phyloP scores from a whole-genome alignment of 2,797 vertebrate species.

The Gymnothorax javanicus region DNA sequence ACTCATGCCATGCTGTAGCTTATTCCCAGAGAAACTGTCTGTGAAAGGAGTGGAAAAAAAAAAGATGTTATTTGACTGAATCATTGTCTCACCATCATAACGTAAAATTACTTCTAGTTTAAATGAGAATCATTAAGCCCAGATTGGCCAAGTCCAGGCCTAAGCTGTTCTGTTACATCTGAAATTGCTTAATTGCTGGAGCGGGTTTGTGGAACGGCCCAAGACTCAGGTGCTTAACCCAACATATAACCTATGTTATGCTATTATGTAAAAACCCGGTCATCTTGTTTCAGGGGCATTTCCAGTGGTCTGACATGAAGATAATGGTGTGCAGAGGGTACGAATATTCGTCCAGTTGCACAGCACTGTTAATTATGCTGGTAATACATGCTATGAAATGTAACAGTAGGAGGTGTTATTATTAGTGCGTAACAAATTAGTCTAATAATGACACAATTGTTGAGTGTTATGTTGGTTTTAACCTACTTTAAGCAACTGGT shows the following conservation, averaged over 20 bases:
- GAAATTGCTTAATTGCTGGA: no score
- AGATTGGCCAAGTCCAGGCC: no score
- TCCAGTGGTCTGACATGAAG: not conserved
- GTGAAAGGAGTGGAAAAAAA: not conserved
- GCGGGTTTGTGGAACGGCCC: no score
- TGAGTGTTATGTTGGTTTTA: slow-evolving; percentile 59
- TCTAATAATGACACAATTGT: no score
- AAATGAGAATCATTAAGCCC: no score
- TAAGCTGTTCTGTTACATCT: no score
- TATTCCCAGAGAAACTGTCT: not conserved
- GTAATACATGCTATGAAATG: not conserved
- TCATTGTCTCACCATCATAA: slow-evolving; percentile 36
- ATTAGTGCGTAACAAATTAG: not conserved
- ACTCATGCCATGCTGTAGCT: not conserved
- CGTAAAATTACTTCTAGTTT: no score
- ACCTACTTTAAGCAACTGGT: slow-evolving; percentile 57
- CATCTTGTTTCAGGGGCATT: not conserved
- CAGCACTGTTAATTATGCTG: not conserved
- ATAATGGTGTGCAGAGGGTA: no score
- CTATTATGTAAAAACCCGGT: not conserved
- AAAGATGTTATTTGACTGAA: slow-evolving; percentile 55
- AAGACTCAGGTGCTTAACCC: not conserved
- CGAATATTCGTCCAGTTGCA: not conserved
- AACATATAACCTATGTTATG: not conserved
- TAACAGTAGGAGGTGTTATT: not conserved